phyloP scores from a whole-genome alignment of 1,140 invertebrate genomes.

The Steinernema feltiae region DNA sequence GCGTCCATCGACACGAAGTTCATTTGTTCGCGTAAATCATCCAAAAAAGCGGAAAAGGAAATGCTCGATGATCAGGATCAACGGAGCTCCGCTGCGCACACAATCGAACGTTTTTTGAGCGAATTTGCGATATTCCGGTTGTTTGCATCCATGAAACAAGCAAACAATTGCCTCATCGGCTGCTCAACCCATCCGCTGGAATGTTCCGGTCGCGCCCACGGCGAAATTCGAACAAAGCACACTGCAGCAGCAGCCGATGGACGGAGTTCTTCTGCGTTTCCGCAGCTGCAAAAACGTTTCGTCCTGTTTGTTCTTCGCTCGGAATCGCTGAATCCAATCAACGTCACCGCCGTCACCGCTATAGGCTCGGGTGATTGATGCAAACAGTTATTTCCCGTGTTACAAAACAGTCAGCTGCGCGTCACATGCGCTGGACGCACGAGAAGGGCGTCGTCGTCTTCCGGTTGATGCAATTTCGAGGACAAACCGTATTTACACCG shows the following conservation, averaged over 20 bases:
- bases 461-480: conserved; percentile 9
- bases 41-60: too few species aligned
- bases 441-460: neutral
- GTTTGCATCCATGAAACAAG: neutral
- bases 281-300: neutral
- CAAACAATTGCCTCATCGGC: neutral
- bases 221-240: neutral
- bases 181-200: too few species aligned
- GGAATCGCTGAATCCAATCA: neutral
- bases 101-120: neutral
- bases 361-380: neutral
- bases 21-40: too few species aligned
- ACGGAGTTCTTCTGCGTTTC: neutral
- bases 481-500: neutral
- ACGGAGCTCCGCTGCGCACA: neutral
- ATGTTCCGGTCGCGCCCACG: neutral
- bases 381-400: neutral
- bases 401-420: neutral
- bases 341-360: neutral
- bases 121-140: neutral
- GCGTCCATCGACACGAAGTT: too few species aligned
- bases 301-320: neutral
- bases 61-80: neutral
- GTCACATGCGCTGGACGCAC: neutral
- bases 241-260: too few species aligned